Conservation (phyloP, 2,797 vertebrate genomes). For the Amphiprion clarkii region DNA sequence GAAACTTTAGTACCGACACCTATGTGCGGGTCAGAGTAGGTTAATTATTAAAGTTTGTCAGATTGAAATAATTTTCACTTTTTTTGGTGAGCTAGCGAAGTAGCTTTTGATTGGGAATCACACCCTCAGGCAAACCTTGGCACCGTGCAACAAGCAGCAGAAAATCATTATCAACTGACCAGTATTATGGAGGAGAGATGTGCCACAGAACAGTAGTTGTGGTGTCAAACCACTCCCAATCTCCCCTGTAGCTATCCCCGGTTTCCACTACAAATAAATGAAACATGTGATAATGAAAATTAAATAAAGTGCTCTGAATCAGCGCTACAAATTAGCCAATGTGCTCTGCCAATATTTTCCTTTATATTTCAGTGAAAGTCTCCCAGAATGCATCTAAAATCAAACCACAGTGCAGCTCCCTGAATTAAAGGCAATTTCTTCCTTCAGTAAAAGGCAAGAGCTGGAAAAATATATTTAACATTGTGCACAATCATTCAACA, state of each 20-base stretch:
- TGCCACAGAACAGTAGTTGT: constrained; percentile 1
- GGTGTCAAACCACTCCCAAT: constrained; percentile 1
- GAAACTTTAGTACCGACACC: constrained; percentile 9
- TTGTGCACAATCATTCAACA: background rate
- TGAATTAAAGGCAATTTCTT: constrained; percentile 12
- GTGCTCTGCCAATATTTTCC: background rate
- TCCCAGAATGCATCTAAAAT: constrained; percentile 17
- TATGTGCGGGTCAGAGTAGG: background rate
- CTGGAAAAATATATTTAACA: background rate
- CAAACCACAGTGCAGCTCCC: background rate
- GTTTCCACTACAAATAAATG: constrained; percentile 15
- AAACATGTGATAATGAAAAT: constrained; percentile 27
- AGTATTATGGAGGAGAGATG: background rate
- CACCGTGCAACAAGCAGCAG: constrained; percentile 2
- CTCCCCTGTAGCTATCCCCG: background rate
- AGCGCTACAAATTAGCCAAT: background rate
- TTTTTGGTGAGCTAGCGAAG: background rate
- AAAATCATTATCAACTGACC: constrained; percentile 3
- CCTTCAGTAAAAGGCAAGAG: background rate
- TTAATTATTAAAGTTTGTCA: constrained; percentile 12
- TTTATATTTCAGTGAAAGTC: constrained; percentile 14
- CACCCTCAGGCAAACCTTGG: constrained; percentile 31
- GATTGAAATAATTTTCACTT: background rate
- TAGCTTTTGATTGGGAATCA: constrained; percentile 37
- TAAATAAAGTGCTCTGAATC: constrained; percentile 21